These are phyloP conservation scores for Isichthys henryi DNA, from an alignment of 2,113 vertebrate genomes.

Conservation along the genomic window DNA sequence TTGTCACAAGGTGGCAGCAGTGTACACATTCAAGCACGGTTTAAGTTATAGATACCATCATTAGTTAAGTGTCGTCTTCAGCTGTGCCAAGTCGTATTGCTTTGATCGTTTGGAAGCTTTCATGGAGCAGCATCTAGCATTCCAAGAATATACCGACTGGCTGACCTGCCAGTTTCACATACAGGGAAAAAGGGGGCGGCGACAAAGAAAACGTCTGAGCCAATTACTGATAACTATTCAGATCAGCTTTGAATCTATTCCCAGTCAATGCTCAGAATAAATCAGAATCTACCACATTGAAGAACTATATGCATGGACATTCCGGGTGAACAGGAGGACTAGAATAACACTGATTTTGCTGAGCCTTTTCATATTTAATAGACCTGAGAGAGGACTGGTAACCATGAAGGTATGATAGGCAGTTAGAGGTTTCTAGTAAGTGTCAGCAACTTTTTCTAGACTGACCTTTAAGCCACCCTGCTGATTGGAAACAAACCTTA, in stretches of 20 bases:
- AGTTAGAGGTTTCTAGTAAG: background rate
- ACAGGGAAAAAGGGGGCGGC: background rate
- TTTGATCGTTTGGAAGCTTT: background rate
- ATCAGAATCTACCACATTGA: background rate
- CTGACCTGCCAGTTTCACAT: background rate
- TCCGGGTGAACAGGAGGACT: background rate
- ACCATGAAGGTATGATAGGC: background rate
- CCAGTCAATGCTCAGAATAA: background rate
- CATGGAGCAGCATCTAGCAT: background rate
- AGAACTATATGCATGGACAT: background rate
- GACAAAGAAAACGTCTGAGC: background rate
- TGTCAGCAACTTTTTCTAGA: background rate
- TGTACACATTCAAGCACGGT: background rate
- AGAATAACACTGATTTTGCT: background rate
- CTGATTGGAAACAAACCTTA: background rate
- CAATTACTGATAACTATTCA: background rate
- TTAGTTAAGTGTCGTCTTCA: background rate
- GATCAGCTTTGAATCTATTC: background rate
- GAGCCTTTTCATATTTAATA: background rate
- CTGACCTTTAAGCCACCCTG: background rate
- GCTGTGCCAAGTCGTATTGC: background rate
- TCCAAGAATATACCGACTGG: background rate
- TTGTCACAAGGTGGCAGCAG: background rate
- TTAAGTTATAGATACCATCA: background rate
- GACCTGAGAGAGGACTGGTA: background rate